Evolutionary conservation across 2,113 vertebrate species (phyloP), one percentile per base, ranked within the genome.

Genomic region (Candoia aspera): DNA sequence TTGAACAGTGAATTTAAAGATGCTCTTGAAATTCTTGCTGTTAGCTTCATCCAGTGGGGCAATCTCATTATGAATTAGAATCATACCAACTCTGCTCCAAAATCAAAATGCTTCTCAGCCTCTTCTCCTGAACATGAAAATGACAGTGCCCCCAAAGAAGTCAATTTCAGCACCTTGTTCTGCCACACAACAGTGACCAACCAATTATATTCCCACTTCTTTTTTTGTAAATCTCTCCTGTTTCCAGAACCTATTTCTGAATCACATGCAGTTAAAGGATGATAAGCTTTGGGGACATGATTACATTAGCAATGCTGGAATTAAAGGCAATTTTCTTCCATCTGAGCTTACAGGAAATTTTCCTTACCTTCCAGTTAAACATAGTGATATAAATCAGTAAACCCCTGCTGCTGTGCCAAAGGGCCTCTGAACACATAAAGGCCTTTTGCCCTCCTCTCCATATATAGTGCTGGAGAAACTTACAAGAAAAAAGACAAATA

Each of bases 261-360:
- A 42, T 57, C 0, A 0, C 90, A 91, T 26, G 86, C 58, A 58
- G 17, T 59, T 85, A 85, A 91, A 90, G 73, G 37, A 46, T 21
- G 15, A 62, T 62, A 11, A 64, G 58, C 24, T 49, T 88, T 60
- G 83, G 83, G 26, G 12, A 26, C 21, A 26, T 83, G 53, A 24
- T 17, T 42, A 79, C 73, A 24, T 84, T 60, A 60, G 42, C 57
- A 59, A n/a, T 84, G 37, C 29, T 19, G 17, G 33, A 84, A 33
- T 62, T 84, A 62, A 84, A 23, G 42, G 64, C 64, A 33, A 83
- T n/a, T 24, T 73, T 92, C 55, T 83, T 88, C 11, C 11, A 9
- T 26, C 55, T 58, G 17, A 21, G 10, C 19, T 59, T 92, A 29
- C 33, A 58, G n/a, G 54, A 17, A 73, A 87, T 42, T 37, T 87